A percentile compares a stretch with the other conserved stretches of the same genome.
Evolutionary conservation across 2,113 vertebrate species (phyloP).

Genomic region (Felis catus): DNA sequence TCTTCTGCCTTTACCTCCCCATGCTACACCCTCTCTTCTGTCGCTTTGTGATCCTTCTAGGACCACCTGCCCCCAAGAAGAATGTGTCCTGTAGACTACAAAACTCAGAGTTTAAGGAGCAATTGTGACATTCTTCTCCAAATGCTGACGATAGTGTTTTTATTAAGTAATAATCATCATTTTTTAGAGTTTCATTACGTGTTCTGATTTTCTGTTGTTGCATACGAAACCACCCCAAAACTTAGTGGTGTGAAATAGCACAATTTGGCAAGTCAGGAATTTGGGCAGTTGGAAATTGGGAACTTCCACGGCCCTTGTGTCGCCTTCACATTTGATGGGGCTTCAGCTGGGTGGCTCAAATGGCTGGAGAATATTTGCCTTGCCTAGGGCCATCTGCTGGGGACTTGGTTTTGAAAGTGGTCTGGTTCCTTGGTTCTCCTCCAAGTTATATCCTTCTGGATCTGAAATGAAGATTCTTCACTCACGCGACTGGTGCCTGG

Average conservation of each 20-base stretch:
- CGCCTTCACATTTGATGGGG: neutral
- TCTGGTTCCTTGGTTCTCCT: neutral
- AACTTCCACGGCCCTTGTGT: neutral
- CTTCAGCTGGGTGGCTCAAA: accelerated
- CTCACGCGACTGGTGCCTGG: neutral
- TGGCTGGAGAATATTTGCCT: neutral
- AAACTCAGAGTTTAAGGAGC: neutral
- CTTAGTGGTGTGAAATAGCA: neutral
- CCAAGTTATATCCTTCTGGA: neutral
- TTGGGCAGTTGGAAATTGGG: neutral
- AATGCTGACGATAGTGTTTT: neutral
- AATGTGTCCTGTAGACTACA: neutral
- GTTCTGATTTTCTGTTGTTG: neutral
- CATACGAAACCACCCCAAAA: neutral
- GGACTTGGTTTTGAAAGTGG: neutral
- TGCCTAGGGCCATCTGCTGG: neutral
- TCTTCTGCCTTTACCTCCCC: neutral
- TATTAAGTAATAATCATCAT: neutral
- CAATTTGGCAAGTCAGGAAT: neutral
- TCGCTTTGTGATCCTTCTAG: neutral
- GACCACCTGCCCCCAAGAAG: neutral
- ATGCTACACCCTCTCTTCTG: neutral
- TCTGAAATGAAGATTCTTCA: neutral
- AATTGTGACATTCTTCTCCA: neutral
- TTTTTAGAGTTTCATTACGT: neutral